Evolutionary conservation across 2,888 invertebrate species (phyloP), one percentile per base, ranked within the genome.

Genomic region (Octodonta nipae): DNA sequence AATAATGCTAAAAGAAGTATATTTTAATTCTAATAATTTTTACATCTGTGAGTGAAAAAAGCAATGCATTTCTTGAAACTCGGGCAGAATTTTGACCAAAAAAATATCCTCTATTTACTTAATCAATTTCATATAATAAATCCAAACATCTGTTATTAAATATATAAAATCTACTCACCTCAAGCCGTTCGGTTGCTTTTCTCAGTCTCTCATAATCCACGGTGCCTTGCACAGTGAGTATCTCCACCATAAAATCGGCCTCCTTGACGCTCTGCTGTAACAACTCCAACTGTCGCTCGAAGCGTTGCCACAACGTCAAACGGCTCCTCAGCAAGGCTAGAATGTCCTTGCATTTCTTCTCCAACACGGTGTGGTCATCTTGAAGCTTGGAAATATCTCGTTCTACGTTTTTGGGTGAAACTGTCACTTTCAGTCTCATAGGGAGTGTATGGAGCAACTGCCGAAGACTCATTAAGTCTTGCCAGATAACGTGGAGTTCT

Each of bases 241-340:
- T 63, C 44, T 86, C 85, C 66, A 84, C 82, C 84, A 86, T 84
- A 49, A 84, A 86, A 56, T 86, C 85, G 0, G 85, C 82, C 49
- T 86, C 85, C 34, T 83, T 73, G 1, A 85, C 83, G 0, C 82
- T 83, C 30, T 82, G 78, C 40, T 84, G 82, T 7, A 86, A 83
- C 55, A 76, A 52, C 47, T 86, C 85, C 44, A 86, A 58, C 47
- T 84, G 82, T 2, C 72, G 65, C 52, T 85, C 85, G 55, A 82
- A 85, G 13, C 81, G 65, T 34, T 75, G 67, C 86, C 86, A 87
- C 13, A 86, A 61, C 2, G 70, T 69, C 22, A 80, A 60, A 5
- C 79, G 71, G 32, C 71, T 70, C 17, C 73, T 70, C 14, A 86
- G 64, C 2, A 78, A 61, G 1, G 68, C 69, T 50, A 78, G 64